Evolutionary conservation across 2,113 vertebrate species (phyloP).

Genomic region (Leptobrachium leishanense): DNA sequence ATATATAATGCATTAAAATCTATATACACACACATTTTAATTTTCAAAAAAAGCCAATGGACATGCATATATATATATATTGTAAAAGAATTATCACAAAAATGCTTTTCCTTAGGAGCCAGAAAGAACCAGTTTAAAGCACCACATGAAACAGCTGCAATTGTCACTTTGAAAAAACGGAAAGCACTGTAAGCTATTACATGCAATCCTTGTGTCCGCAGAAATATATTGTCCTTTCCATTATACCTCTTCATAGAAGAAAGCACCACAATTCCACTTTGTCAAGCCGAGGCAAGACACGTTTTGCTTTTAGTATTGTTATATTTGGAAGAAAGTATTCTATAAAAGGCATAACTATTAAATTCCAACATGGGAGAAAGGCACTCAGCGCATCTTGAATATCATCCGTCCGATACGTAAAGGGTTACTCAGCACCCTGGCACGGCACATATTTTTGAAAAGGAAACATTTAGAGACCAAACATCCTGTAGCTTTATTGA

Average conservation of each 20-base stretch:
- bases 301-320: neutral
- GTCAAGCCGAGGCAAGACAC: neutral
- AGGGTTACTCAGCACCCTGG: too few species aligned
- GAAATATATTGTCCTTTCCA: slow-evolving; percentile 21
- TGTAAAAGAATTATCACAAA: neutral
- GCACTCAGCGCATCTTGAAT: too few species aligned
- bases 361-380: neutral
- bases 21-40: too few species aligned
- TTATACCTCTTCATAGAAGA: slow-evolving; percentile 8
- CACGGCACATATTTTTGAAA: too few species aligned
- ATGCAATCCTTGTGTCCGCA: slow-evolving; percentile 26
- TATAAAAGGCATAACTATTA: neutral
- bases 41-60: too few species aligned
- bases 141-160: slow-evolving; percentile 3
- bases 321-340: neutral
- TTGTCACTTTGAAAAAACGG: neutral
- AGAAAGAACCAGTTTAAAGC: slow-evolving; percentile 8
- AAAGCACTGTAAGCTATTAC: slow-evolving; percentile 22
- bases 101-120: neutral
- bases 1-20: too few species aligned
- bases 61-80: neutral
- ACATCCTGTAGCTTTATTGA: too few species aligned
- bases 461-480: too few species aligned
- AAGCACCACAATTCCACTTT: neutral
- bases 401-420: too few species aligned